Percentiles rank a stretch among this genome's conserved stretches.
phyloP scores from a whole-genome alignment of 2,888 invertebrate species.

The Microchrysa polita region DNA sequence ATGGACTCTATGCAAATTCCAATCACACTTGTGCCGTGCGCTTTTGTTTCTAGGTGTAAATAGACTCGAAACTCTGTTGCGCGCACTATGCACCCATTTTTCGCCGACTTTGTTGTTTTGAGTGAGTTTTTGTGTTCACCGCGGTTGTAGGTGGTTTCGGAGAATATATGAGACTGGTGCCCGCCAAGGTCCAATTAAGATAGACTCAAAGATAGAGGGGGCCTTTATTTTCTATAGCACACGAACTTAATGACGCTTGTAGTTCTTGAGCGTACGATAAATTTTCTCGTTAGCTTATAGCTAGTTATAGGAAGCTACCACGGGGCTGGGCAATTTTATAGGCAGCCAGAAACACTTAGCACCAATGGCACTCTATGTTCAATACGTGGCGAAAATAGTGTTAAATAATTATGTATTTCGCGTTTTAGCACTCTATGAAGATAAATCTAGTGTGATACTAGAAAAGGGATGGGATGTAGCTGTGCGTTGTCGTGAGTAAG shows the following conservation, averaged over 20 bases:
- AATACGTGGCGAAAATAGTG: constrained; percentile 27
- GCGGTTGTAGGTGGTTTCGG: constrained; percentile 36
- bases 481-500: not conserved
- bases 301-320: not conserved
- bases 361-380: constrained; percentile 3
- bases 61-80: constrained; percentile 12
- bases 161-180: constrained; percentile 25
- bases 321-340: no score
- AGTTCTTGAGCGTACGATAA: constrained; percentile 30
- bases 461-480: not conserved
- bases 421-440: constrained; percentile 31
- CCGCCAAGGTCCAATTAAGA: constrained; percentile 39
- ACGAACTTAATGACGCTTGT: constrained; percentile 35
- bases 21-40: constrained; percentile 14
- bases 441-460: constrained; percentile 13
- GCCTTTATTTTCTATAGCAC: constrained; percentile 37
- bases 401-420: constrained; percentile 27
- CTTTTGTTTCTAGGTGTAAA: constrained; percentile 35
- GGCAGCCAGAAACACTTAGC: not conserved
- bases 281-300: constrained; percentile 33
- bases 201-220: constrained; percentile 41
- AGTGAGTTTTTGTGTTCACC: constrained; percentile 34
- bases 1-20: constrained; percentile 26
- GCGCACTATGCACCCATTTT: no score
- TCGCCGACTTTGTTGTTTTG: constrained; percentile 14